Base-by-base conservation (phyloP, 2,888 invertebrate species). In the Epiblema foenella region DNA sequence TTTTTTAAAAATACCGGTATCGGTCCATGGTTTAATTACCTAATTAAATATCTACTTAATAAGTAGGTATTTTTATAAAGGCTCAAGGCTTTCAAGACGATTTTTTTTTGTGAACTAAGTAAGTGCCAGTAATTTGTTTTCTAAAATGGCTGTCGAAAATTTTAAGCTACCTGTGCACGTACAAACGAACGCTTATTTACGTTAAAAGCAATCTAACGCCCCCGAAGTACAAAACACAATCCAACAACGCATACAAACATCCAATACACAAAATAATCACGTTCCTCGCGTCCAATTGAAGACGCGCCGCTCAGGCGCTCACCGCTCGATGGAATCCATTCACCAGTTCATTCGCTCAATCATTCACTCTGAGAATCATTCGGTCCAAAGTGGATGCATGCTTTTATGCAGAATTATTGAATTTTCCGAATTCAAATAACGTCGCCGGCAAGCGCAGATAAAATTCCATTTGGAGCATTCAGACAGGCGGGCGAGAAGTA, bases 391-490 rank as follows among this genome's bases (percentile, higher is more conserved):
- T 85, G 81, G 85, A 83, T 88, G 88, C 88, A 88, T 77, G 82
- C 81, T 85, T 88, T 87, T 87, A 88, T 87, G 87, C 87, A 86
- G 83, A 87, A 86, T 86, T 89, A 89, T 89, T 88, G 87, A 88
- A 86, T 88, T 88, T 86, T 82, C 17, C 82, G 77, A 83, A 86
- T 85, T 75, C 82, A 79, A 84, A 83, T 83, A 83, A 80, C 81
- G 85, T 83, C 82, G 82, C 79, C 80, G 74, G 73, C 74, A 78
- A 76, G 73, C 75, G 77, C 77, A 77, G 79, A 84, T 85, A 84
- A 83, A 85, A 85, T 83, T 86, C 83, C 82, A 84, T 84, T 85
- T 86, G 24, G 24, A 24, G 83, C 83, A 83, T 84, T 85, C 81
- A 80, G 81, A 29, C 18, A 59, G 58, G 24, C 57, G 58, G 10